phyloP scores from a whole-genome alignment of 2,797 vertebrate genomes.

The Phalloptychus januarius region DNA sequence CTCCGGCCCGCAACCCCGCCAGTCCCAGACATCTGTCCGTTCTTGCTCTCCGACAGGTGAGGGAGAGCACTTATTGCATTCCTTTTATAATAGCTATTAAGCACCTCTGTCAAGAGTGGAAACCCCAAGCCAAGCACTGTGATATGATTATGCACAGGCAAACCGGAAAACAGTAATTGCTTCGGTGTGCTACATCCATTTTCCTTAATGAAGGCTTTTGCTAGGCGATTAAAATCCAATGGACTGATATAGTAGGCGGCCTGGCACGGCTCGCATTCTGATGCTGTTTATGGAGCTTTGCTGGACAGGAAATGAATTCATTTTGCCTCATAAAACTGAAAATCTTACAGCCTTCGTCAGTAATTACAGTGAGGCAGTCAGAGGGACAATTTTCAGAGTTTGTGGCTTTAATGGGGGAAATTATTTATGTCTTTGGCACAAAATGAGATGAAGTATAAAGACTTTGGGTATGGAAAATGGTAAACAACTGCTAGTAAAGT shows the following conservation, averaged over 20 bases:
- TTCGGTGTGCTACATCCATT: constrained; percentile 74
- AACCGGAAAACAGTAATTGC: constrained; percentile 70
- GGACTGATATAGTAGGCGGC: constrained; percentile 62
- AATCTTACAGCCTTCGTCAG: constrained; percentile 43
- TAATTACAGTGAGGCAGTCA: constrained; percentile 42
- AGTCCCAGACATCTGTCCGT: constrained; percentile 95
- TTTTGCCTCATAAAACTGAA: constrained; percentile 60
- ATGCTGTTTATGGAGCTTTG: constrained; percentile 65
- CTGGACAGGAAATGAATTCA: constrained; percentile 57
- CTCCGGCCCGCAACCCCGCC: constrained; percentile 90
- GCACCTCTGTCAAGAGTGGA: constrained; percentile 38
- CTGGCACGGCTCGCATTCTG: constrained; percentile 52
- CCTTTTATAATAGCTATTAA: constrained; percentile 44
- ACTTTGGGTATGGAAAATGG: constrained; percentile 3
- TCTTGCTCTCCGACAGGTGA: constrained; percentile 95
- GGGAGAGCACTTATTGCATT: constrained; percentile 6
- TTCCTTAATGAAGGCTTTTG: constrained; percentile 78
- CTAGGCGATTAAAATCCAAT: constrained; percentile 78
- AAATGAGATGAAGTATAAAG: constrained; percentile 13
- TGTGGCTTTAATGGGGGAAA: constrained; percentile 23
- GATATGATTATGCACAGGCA: constrained; percentile 67
- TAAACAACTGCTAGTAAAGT: not conserved
- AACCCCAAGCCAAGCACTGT: constrained; percentile 44
- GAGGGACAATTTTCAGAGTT: constrained; percentile 49
- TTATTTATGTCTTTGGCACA: constrained; percentile 2